Conservation (phyloP, 2,888 invertebrate genomes). For the Campaea margaritaria region DNA sequence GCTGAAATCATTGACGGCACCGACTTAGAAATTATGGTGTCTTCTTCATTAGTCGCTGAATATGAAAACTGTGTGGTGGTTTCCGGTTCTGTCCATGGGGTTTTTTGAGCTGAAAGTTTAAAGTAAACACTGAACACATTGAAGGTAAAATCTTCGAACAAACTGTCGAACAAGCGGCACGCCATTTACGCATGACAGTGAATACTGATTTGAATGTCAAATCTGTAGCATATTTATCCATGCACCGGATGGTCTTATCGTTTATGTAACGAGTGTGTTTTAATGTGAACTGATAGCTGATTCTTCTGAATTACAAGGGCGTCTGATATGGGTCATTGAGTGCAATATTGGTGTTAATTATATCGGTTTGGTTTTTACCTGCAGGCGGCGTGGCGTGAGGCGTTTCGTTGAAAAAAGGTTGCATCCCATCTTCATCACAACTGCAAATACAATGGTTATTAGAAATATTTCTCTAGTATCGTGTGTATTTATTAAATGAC, state of each 20-base stretch:
- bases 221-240: conserved; percentile 37
- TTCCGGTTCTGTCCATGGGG: conserved; percentile 76
- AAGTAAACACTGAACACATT: conserved; percentile 62
- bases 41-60: conserved; percentile 67
- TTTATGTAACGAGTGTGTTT: conserved; percentile 43
- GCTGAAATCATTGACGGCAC: conserved; percentile 66
- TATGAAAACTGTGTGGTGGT: conserved; percentile 70
- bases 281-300: conserved; percentile 30
- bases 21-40: conserved; percentile 65
- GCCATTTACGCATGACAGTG: conserved; percentile 55
- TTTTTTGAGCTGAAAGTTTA: conserved; percentile 79
- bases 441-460: conserved; percentile 49
- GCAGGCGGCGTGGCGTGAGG: conserved; percentile 82
- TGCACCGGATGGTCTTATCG: conserved; percentile 72
- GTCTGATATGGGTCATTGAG: conserved; percentile 8
- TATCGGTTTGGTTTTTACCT: conserved; percentile 52
- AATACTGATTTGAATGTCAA: conserved; percentile 53
- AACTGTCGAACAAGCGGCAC: conserved; percentile 54
- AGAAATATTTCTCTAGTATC: neutral
- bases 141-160: conserved; percentile 59
- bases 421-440: conserved; percentile 81
- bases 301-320: conserved; percentile 28
- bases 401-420: conserved; percentile 81
- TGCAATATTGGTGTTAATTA: conserved; percentile 5
- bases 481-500: too few relatives aligned